Base-by-base conservation (phyloP, 2,113 vertebrate genomes). In the Poecilia latipinna region DNA sequence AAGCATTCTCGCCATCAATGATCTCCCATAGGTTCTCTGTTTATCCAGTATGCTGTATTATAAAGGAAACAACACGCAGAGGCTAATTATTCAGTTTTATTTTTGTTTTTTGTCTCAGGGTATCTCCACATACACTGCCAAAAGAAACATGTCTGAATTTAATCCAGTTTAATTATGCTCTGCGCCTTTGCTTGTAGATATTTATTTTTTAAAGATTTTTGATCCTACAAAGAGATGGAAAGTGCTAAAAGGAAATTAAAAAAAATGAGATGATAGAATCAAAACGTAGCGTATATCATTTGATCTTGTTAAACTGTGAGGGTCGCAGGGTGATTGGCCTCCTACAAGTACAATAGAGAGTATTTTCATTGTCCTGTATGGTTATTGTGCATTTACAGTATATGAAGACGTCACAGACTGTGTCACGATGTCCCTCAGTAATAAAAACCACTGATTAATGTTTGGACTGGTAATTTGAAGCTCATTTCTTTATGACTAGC, bases 371-470 rank as follows among this genome's bases (percentile, higher is more conserved):
- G 82, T 79, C 77, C 86, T 80, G 68, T 79, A 83, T 2, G 15
- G 63, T 68, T 84, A 35, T 86, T 86, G 79, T 86, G 74, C 84
- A 84, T 78, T 78, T 73, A 48, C 70, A 76, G 37, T 51, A 79
- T 75, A 68, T 69, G 63, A 77, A 54, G 60, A 64, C 78, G 78
- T 81, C 71, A 75, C 69, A 62, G 72, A 75, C 82, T 82, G 78
- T 84, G 72, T 54, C 8, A n/a, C 69, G 4, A 78, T 84, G 72
- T 90, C 75, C 74, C 70, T 71, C 37, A 66, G 82, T 77, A 89
- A 89, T 91, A 89, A 86, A 83, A 88, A 87, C 62, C 77, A 91
- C 88, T 82, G 72, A 79, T 71, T 87, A 68, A 74, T 79, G 74
- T 88, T 81, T 87, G 12, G 72, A 70, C 64, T 68, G 82, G 61